Base-by-base conservation (phyloP, 2,113 vertebrate species). In the Opisthocomus hoazin region DNA sequence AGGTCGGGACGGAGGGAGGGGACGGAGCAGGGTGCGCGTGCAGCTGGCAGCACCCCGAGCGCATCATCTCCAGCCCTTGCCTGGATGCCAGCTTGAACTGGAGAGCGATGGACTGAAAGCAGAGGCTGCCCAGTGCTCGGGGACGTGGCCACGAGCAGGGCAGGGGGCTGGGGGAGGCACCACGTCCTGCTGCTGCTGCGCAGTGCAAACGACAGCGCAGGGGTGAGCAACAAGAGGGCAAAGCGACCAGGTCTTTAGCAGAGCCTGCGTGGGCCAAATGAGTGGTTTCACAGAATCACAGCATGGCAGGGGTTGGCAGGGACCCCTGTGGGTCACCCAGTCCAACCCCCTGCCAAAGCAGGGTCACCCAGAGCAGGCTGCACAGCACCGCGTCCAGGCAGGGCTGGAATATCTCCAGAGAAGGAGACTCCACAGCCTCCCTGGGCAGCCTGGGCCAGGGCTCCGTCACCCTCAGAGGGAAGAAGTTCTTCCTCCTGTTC, bases 71-170 rank as follows among this genome's bases (percentile, higher is more conserved):
- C 81, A 71, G 93, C 75, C 88, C 46, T 43, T 54, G 61, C 87
- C 93, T 60, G 89, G 80, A 19, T 19, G n/a, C 81, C 91, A 83
- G 75, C 85, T 92, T 89, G 94, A 86, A 88, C 78, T 80, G 92
- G 78, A 75, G 69, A 69, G 57, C 69, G 54, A 87, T 46, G 89
- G 48, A 54, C 93, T 83, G 86, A 77, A 89, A 63, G 93, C 74
- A 81, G 94, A 93, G 37, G 85, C 70, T 48, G 91, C 83, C 92
- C 71, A 29, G 75, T 86, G 93, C 96, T 81, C 79, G 84, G 84
- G 89, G 90, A 43, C 94, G 78, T 57, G 26, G 51, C 89, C 81
- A 46, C 15, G 34, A 81, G 89, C 78, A n/a, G 80, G 92, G 64
- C 90, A 85, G 65, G 60, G 56, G 78, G 69, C 56, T 37, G 23